Percentiles rank a stretch among this genome's conserved stretches.
Evolutionary conservation across 2,888 invertebrate species (phyloP).

Genomic region (Drosophila imparisetae): DNA sequence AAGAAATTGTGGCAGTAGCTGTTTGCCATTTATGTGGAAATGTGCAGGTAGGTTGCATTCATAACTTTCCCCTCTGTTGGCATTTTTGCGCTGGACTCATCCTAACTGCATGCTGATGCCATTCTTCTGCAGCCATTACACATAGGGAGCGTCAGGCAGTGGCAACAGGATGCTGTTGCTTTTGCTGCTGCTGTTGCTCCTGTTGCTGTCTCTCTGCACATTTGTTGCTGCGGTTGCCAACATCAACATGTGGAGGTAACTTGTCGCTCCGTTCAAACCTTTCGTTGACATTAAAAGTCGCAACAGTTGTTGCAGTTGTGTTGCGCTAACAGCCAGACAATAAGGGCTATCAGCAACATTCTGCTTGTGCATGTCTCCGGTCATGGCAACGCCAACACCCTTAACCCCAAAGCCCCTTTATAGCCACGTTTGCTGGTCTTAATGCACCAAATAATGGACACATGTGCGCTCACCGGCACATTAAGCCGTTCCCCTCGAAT

Average conservation of each 20-base stretch:
- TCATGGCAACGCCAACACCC: conserved; percentile 3
- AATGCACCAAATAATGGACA: conserved; percentile 67
- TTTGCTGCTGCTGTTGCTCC: conserved; percentile 30
- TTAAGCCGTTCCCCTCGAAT: conserved; percentile 55
- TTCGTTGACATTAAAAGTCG: conserved; percentile 74
- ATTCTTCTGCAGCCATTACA: conserved; percentile 65
- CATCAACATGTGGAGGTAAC: conserved; percentile 58
- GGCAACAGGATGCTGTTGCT: conserved; percentile 44
- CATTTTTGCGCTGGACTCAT: conserved; percentile 31
- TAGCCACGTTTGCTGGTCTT: conserved; percentile 40
- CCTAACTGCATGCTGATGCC: conserved; percentile 20
- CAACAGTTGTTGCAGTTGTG: conserved; percentile 62
- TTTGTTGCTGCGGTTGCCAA: conserved; percentile 75
- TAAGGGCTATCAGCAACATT: conserved; percentile 68
- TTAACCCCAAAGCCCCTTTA: background rate
- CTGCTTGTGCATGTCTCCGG: conserved; percentile 31
- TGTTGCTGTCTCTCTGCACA: conserved; percentile 57
- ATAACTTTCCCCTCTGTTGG: conserved; percentile 51
- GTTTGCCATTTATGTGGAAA: conserved; percentile 54
- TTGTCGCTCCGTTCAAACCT: background rate
- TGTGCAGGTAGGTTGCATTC: conserved; percentile 73
- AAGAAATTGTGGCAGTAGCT: conserved; percentile 42
- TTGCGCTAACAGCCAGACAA: conserved; percentile 62
- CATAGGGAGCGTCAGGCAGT: conserved; percentile 70
- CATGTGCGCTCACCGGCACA: conserved; percentile 48